These are phyloP conservation scores for Spondyliosoma cantharus DNA, from an alignment of 2,797 vertebrate species.

Conservation along the genomic window DNA sequence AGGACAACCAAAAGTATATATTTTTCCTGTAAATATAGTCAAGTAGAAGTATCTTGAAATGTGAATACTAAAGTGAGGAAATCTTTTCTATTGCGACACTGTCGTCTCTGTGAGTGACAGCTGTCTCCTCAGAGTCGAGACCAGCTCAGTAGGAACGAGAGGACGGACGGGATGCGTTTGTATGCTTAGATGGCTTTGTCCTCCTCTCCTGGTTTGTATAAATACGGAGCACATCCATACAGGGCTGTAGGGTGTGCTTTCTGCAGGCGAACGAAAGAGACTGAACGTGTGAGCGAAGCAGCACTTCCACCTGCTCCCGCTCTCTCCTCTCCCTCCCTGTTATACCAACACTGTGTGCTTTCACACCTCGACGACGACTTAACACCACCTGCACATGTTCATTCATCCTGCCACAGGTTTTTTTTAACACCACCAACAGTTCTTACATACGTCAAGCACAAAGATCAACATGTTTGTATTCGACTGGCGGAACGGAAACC, in stretches of 20 bases:
- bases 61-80: neutral
- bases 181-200: constrained; percentile 54
- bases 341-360: constrained; percentile 29
- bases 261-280: too few species aligned
- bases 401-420: constrained; percentile 27
- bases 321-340: constrained; percentile 9
- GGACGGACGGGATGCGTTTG: constrained; percentile 26
- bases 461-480: constrained; percentile 42
- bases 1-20: neutral
- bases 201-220: constrained; percentile 26
- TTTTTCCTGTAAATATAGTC: neutral
- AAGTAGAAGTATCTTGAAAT: neutral
- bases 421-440: constrained; percentile 11
- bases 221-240: constrained; percentile 18
- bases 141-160: neutral
- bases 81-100: constrained; percentile 64
- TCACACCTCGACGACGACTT: constrained; percentile 34
- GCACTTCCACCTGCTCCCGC: constrained; percentile 50
- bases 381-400: constrained; percentile 31
- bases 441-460: constrained; percentile 36
- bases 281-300: constrained; percentile 30
- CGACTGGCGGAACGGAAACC: constrained; percentile 39
- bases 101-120: constrained; percentile 70
- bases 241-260: neutral
- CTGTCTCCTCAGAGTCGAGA: constrained; percentile 61